phyloP scores from a whole-genome alignment of 2,113 vertebrate genomes.

The Amblyornis subalaris region DNA sequence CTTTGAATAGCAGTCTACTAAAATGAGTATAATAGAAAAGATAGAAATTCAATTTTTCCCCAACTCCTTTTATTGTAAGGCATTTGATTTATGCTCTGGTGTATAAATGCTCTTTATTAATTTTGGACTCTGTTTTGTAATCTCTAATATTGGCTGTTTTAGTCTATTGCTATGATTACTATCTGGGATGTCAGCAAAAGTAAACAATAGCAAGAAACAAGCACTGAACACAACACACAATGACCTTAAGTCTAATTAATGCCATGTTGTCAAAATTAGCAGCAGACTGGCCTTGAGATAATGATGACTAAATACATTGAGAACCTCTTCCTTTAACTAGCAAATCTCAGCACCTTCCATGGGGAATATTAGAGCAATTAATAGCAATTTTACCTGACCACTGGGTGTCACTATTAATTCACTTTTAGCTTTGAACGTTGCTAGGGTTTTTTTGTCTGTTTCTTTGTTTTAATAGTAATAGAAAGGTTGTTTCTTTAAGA shows the following conservation, averaged over 20 bases:
- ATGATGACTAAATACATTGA: not conserved
- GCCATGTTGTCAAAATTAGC: not conserved
- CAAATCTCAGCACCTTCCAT: not conserved
- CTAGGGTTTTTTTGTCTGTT: fast-evolving
- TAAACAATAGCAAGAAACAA: not conserved
- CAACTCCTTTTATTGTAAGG: not conserved
- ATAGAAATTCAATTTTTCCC: not conserved
- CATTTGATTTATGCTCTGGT: not conserved
- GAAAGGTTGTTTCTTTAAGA: not conserved
- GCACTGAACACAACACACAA: not conserved
- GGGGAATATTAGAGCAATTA: not conserved
- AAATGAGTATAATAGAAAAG: not conserved
- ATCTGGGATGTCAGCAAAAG: not conserved
- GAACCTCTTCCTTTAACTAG: not conserved
- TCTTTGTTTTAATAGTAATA: not conserved
- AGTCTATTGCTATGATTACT: not conserved
- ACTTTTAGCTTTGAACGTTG: not conserved
- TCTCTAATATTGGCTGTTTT: not conserved
- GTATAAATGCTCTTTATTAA: not conserved
- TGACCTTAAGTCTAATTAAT: not conserved
- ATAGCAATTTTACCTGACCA: not conserved
- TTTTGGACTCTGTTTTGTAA: not conserved
- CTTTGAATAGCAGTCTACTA: not conserved
- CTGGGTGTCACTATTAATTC: constrained; percentile 56
- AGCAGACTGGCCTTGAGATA: not conserved